phyloP scores from a whole-genome alignment of 2,888 invertebrate species.

The Eupithecia insigniata region DNA sequence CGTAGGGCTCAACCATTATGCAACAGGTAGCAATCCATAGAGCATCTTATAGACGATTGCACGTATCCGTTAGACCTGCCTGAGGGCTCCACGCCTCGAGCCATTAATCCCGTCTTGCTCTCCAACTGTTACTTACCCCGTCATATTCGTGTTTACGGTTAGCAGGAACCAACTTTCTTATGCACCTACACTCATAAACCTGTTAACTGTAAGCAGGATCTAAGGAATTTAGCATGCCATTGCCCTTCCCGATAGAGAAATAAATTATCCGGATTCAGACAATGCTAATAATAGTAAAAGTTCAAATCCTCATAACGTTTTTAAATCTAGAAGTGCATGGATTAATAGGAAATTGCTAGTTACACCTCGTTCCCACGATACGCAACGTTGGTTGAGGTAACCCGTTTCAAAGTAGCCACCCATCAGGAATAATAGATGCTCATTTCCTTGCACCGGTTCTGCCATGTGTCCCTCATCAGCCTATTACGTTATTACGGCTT shows the following conservation, averaged over 20 bases:
- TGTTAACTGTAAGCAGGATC: not conserved
- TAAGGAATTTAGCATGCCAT: not conserved
- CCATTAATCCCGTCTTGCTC: constrained; percentile 20
- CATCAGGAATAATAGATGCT: constrained; percentile 52
- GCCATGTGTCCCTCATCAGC: constrained; percentile 33
- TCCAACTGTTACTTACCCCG: constrained; percentile 26
- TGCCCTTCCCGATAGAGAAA: not conserved
- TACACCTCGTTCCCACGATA: constrained; percentile 54
- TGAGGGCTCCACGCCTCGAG: constrained; percentile 19
- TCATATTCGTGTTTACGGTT: constrained; percentile 21
- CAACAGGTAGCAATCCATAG: constrained; percentile 20
- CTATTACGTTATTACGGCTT: constrained; percentile 34
- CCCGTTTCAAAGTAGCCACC: constrained; percentile 50
- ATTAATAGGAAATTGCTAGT: constrained; percentile 52
- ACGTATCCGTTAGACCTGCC: constrained; percentile 27
- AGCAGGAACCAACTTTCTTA: constrained; percentile 2
- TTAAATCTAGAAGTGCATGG: constrained; percentile 31
- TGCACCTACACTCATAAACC: not conserved
- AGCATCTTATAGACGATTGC: constrained; percentile 17
- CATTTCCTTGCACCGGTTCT: constrained; percentile 49
- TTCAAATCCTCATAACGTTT: constrained; percentile 30
- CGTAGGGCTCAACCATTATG: constrained; percentile 4
- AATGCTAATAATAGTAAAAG: constrained; percentile 12
- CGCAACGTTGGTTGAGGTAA: constrained; percentile 48
- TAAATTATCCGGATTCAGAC: not conserved